Evolutionary conservation across 2,113 vertebrate genomes (phyloP), one percentile per base, ranked within the genome.

Genomic region (Lepus americanus): DNA sequence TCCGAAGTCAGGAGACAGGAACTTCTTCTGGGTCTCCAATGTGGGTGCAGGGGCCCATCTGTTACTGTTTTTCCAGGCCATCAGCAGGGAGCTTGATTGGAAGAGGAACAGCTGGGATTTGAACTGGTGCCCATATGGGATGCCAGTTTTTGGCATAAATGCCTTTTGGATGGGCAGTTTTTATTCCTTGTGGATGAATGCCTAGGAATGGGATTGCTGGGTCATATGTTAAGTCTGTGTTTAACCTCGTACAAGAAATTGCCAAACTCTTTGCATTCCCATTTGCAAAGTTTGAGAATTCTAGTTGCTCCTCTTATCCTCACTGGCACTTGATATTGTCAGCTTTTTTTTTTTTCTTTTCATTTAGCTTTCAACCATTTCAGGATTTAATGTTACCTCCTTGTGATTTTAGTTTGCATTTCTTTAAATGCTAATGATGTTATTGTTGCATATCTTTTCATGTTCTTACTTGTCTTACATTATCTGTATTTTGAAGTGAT

Each of bases 401-500:
- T 73, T 64, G 23, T 63, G 51, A 13, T n/a, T 85, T 80, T 49
- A 81, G n/a, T 81, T 90, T 87, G 16, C 5, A 14, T 20, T 67
- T 96, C 22, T 94, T n/a, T 69, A 51, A 84, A 90, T 78, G 53
- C 61, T 63, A 36, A 44, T 66, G 12, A 31, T 88, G 31, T 63
- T 69, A 69, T 82, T 67, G 23, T 55, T 82, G 10, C 7, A 0
- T 87, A 29, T 87, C 9, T 89, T 72, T 74, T 81, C 69, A 93
- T 74, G 16, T 67, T 90, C 39, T 70, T 82, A 44, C 4, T 33
- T 87, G 61, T 63, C 3, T 33, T 91, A 59, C 33, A 0, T 59
- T 80, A 19, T 84, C 31, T 92, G 63, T 83, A n/a, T 44, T 87
- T 82, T 79, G 63, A 93, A 89, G 17, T 51, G 12, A n/a, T 44